Base-by-base conservation (phyloP, 2,113 vertebrate species). In the human (Homo sapiens) region DNA sequence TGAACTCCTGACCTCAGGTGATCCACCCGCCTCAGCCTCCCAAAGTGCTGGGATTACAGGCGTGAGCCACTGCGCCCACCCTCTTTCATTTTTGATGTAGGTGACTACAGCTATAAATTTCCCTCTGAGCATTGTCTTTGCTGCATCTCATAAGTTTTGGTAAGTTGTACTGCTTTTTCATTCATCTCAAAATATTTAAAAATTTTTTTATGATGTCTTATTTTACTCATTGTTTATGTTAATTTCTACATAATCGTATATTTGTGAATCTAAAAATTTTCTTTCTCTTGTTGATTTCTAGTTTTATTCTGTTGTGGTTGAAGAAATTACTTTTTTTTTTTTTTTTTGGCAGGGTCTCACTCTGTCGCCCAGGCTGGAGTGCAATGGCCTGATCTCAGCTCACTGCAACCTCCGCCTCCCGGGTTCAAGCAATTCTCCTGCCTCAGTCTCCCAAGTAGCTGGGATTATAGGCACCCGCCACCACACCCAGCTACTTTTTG, bases 11-110 rank as follows among this genome's bases (percentile, higher is more conserved):
- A 64, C 11, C 27, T 64, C 27, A 50, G 14, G 16, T 17, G 16
- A 52, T 17, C 50, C 50, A 25, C 57, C 57, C 20, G 1, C 57
- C 57, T 25, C 1, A 1, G 22, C 57, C 22, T 59, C 22, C 57
- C 57, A 59, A 59, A 25, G 8, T 59, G 57, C 8, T 59, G 57
- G 22, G 57, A 25, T 59, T 25, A 59, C 22, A 59, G 9, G 22
- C 22, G 2, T 59, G 22, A 59, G 57, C 57, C 57, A 59, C 3
- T 0, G 57, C 0, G 8, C 9, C 57, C 0, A 3, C 3, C 57
- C 3, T 25, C 48, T 52, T 80, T 59, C 45, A 72, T 35, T 75
- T 59, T 30, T 76, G 20, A 84, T 45, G 6, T 85, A 32, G 23
- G 23, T 25, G 9, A 66, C 48, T 66, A 48, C 10, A 66, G 30